Base-by-base conservation (phyloP, 2,797 vertebrate species). In the Lindbergichthys nudifrons region DNA sequence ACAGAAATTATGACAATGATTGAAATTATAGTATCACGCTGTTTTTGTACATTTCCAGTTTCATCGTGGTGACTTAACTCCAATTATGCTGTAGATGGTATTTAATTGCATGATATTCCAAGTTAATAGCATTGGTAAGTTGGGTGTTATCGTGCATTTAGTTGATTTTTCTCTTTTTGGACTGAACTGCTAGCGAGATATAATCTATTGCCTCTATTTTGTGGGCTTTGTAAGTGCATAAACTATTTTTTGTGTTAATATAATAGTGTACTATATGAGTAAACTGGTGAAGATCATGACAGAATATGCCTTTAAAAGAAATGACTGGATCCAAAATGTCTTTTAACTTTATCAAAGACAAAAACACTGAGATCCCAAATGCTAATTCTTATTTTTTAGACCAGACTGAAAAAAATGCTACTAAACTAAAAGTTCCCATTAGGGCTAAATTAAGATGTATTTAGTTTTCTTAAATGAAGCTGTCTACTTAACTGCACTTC, bases 81-180 rank as follows among this genome's bases (percentile, higher is more conserved):
- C 68, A 84, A 23, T 52, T 81, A 86, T 71, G 83, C 85, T 77
- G 77, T 94, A 85, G 81, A 83, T 88, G 91, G 83, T 88, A 86
- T 89, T 92, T 93, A 85, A 90, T 84, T 93, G 95, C 94, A 95
- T 95, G 95, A 93, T 75, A 81, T 85, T 89, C 80, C 75, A 69
- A 80, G 81, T 91, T 83, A 76, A 73, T 71, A 68, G 86, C 80
- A 30, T 82, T 82, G 84, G 52, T 87, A 39, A 74, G 75, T 88
- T 83, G 76, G 77, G 79, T 91, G 90, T 92, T 92, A 46, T 80
- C 13, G 73, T 89, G 83, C 80, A 66, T 80, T 90, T 82, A 73
- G 51, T 73, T 80, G 18, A 52, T 70, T 82, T 72, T 70, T 58
- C 57, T 65, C 66, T 77, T 85, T 71, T 73, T 87, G 83, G 87